phyloP scores from a whole-genome alignment of 1,140 invertebrate species.

The Phenacoccus solenopsis region DNA sequence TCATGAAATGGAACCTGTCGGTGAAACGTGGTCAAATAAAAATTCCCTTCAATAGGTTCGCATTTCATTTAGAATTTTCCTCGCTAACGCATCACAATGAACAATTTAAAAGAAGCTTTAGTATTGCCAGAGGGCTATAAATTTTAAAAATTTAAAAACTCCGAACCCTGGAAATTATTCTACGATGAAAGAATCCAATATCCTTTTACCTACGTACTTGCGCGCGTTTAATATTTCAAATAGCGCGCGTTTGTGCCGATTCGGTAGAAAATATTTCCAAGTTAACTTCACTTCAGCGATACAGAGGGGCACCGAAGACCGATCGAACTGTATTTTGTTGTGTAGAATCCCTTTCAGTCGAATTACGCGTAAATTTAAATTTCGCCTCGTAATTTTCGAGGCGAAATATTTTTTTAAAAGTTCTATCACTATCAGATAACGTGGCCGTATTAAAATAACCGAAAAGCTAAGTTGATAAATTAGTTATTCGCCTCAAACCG shows the following conservation, averaged over 20 bases:
- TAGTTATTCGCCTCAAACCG: neutral
- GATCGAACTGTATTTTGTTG: neutral
- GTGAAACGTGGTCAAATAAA: neutral
- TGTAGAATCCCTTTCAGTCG: neutral
- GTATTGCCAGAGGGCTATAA: neutral
- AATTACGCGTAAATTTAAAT: neutral
- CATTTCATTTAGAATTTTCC: neutral
- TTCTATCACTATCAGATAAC: neutral
- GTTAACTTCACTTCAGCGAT: neutral
- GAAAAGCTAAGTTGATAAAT: neutral
- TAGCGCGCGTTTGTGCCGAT: neutral
- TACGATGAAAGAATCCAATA: neutral
- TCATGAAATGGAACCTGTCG: neutral
- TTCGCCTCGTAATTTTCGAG: neutral
- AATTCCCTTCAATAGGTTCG: neutral
- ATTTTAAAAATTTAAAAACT: neutral
- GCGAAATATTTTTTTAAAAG: neutral
- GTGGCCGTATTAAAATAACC: neutral
- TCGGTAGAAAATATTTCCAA: neutral
- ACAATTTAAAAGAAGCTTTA: neutral
- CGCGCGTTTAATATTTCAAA: neutral
- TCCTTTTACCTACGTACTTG: neutral
- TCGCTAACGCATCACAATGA: neutral
- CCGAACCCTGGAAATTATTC: neutral
- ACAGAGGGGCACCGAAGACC: neutral